Percentiles rank a stretch among this genome's conserved stretches.
Conservation (phyloP, 2,113 vertebrate species). For the Hippocampus guttulatus region DNA sequence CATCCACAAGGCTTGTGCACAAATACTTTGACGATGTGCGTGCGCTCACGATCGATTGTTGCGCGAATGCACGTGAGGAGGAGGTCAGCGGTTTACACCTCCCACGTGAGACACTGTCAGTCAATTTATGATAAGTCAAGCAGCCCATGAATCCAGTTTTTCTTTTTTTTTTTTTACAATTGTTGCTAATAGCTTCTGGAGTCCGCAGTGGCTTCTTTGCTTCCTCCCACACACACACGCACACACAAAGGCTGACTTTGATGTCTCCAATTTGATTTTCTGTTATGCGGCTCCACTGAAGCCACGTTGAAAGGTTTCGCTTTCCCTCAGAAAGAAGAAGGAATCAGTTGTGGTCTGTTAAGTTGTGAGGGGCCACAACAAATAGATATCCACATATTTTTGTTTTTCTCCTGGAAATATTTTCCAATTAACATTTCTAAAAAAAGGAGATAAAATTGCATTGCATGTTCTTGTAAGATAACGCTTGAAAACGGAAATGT, state of each 20-base stretch:
- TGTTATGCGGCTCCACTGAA: conserved; percentile 51
- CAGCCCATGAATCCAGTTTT: conserved; percentile 33
- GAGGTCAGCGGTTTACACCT: conserved; percentile 39
- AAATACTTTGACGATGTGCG: not conserved
- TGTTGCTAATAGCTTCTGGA: conserved; percentile 30
- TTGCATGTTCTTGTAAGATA: conserved; percentile 47
- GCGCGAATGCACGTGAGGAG: conserved; percentile 14
- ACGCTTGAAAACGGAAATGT: conserved; percentile 35
- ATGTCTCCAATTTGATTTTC: conserved; percentile 43
- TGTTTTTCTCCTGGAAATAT: conserved; percentile 45
- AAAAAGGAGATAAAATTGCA: conserved; percentile 19
- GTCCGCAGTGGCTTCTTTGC: conserved; percentile 20
- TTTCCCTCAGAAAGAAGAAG: conserved; percentile 46
- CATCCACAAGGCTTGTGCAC: conserved; percentile 2
- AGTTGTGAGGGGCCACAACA: conserved; percentile 58
- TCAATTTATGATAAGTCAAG: conserved; percentile 48
- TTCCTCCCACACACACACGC: conserved; percentile 1
- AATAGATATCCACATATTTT: conserved; percentile 51
- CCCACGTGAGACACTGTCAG: conserved; percentile 28
- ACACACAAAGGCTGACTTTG: conserved; percentile 30
- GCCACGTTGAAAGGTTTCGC: conserved; percentile 51
- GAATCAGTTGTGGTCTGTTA: conserved; percentile 54
- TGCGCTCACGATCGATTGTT: conserved; percentile 10
- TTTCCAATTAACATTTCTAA: conserved; percentile 23
- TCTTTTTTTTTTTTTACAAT: conserved; percentile 17